These are phyloP conservation scores for Geococcyx californianus DNA, from an alignment of 2,113 vertebrate genomes.

Conservation along the genomic window DNA sequence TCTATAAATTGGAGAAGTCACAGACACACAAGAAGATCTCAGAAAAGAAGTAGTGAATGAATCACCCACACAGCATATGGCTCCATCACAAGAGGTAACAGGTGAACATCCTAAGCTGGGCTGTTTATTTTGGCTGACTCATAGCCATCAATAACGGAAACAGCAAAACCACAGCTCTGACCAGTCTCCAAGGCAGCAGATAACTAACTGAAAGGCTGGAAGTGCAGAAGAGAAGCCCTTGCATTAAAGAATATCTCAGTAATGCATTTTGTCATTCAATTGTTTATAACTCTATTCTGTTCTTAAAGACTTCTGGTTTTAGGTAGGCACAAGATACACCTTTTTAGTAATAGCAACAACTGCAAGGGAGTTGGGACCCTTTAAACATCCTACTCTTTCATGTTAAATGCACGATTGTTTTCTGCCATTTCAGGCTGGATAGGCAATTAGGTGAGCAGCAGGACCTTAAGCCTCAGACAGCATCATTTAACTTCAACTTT, in stretches of 20 bases:
- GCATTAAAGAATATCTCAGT: not conserved
- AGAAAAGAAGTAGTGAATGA: not conserved
- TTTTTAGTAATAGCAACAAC: not conserved
- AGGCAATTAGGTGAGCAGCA: not conserved
- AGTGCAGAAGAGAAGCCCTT: not conserved
- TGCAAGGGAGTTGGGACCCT: not conserved
- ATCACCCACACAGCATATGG: fast-evolving
- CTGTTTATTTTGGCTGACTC: not conserved
- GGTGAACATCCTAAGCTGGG: not conserved
- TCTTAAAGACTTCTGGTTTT: not conserved
- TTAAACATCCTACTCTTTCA: not conserved
- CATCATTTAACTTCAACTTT: not conserved
- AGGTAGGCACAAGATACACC: not conserved
- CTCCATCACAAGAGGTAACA: not conserved
- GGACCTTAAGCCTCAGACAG: not conserved
- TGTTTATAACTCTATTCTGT: not conserved
- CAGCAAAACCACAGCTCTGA: not conserved
- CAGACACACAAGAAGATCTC: not conserved
- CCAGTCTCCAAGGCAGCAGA: not conserved
- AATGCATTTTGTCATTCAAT: not conserved
- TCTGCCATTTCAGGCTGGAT: not conserved
- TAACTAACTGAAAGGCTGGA: not conserved
- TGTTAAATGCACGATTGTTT: not conserved
- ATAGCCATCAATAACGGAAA: not conserved
- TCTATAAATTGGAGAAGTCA: not conserved